These are phyloP conservation scores for Rhipidura dahli DNA, from an alignment of 2,113 vertebrate species.

Conservation along the genomic window DNA sequence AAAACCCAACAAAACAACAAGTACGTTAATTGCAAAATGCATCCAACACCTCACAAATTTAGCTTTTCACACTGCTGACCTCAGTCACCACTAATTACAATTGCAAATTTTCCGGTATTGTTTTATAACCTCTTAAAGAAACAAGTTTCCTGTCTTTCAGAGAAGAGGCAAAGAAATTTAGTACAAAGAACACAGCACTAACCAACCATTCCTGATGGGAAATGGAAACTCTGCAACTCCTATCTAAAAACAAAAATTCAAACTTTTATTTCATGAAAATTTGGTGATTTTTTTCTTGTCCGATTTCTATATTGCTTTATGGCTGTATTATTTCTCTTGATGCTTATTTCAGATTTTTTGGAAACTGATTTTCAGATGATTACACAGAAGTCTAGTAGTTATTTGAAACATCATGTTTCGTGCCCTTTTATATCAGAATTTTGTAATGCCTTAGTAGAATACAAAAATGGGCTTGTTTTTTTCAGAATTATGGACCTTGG, in stretches of 20 bases:
- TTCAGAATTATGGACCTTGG: not conserved
- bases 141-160: not conserved
- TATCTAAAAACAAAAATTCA: not conserved
- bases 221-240: not conserved
- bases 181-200: not conserved
- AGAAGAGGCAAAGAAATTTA: not conserved
- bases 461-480: not conserved
- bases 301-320: not conserved
- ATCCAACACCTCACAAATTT: not conserved
- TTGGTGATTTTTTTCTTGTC: not conserved
- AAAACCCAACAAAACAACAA: not conserved
- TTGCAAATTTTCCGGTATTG: slow-evolving; percentile 9
- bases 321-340: not conserved
- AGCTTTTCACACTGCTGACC: not conserved
- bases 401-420: not conserved
- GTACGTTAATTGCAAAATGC: not conserved
- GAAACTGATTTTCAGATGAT: not conserved
- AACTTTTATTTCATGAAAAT: not conserved
- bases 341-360: not conserved
- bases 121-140: slow-evolving; percentile 5
- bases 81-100: not conserved
- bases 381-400: not conserved
- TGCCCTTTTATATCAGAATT: not conserved
- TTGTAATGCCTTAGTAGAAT: not conserved
- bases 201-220: not conserved